Evolutionary conservation across 2,888 invertebrate genomes (phyloP), one percentile per base, ranked within the genome.

Genomic region (Leptopilina syphax): DNA sequence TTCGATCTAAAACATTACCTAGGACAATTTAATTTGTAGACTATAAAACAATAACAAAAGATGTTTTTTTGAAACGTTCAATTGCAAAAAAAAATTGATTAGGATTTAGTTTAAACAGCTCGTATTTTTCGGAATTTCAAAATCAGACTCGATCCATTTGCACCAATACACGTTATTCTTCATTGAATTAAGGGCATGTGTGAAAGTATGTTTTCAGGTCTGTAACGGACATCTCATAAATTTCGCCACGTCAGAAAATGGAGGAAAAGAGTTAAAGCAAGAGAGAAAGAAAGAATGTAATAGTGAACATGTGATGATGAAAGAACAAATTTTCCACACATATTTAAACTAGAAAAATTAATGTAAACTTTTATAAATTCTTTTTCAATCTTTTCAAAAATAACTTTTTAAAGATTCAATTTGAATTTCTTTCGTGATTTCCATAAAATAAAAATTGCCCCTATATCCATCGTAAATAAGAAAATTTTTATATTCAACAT

Each of bases 141-240:
- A 57, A 27, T 34, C 27, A 73, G 54, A 73, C 50, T 50, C 10
- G 34, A 73, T 54, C 54, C 50, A 47, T 9, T 12, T 68, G 18
- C 27, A 70, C 70, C 24, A 70, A 50, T 50, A 27, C 18, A 54
- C 57, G 54, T n/a, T 57, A 54, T 54, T 54, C 54, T 73, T 73
- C 27, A 73, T 57, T 73, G 70, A 73, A 73, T 73, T 57, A 57
- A 73, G 27, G 50, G 57, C 54, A 73, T 73, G 54, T 70, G 54
- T 57, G 54, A 54, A 70, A 24, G 70, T 57, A 73, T 73, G 57
- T 73, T 27, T 57, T 54, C 34, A 34, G 54, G 27, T 57, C 70
- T 73, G 70, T 54, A 57, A 73, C 57, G 70, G 70, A 73, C 57
- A 57, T 57, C 70, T 73, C 70, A 73, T 73, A 73, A 73, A 73